Conservation (phyloP, 2,113 vertebrate species). For the Cettia cetti region DNA sequence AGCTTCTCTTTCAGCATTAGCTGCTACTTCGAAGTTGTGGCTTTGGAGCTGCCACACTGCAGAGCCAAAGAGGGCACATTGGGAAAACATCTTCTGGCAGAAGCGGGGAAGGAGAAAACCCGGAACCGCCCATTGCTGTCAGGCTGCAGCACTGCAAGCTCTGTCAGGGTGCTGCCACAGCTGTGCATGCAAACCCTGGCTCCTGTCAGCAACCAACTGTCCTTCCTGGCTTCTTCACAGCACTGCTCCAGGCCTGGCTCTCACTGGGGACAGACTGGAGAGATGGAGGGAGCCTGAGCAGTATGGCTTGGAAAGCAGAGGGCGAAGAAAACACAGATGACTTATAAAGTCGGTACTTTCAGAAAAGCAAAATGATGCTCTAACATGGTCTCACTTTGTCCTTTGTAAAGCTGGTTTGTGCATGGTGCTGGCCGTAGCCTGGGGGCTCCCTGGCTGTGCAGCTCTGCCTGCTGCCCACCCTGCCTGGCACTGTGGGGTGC, state of each 20-base stretch:
- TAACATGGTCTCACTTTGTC: fast-evolving
- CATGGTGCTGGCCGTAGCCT: fast-evolving
- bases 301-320: background rate
- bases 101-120: background rate
- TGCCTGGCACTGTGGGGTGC: background rate
- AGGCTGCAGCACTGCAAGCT: background rate
- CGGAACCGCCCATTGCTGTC: background rate
- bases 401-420: background rate
- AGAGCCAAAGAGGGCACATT: background rate
- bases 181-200: background rate
- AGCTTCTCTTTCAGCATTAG: background rate
- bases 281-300: background rate
- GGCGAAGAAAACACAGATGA: background rate
- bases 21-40: background rate
- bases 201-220: background rate
- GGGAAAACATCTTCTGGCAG: background rate
- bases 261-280: background rate
- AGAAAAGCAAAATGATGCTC: background rate
- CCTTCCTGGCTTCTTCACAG: background rate
- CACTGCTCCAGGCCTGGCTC: background rate
- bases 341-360: background rate
- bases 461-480: background rate
- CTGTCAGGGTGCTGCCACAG: background rate
- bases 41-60: background rate
- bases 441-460: fast-evolving